phyloP scores from a whole-genome alignment of 2,888 invertebrate species.

The Glaucopsyche alexis region DNA sequence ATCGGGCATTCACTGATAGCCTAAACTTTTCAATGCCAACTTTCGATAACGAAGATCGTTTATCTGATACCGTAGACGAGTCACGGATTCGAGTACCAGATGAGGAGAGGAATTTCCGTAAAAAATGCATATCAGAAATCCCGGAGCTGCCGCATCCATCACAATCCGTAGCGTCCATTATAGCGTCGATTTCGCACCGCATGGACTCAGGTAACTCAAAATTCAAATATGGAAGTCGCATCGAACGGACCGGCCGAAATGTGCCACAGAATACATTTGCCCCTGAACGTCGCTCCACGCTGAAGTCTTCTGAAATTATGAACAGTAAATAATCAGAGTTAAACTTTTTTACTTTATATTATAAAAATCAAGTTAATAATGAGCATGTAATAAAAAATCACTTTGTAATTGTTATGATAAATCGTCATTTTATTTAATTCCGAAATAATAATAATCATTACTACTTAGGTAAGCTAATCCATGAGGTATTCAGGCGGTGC shows the following conservation, averaged over 20 bases:
- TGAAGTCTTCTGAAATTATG: constrained; percentile 39
- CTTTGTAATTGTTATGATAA: too few species aligned
- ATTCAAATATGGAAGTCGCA: constrained; percentile 51
- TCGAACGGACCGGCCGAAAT: constrained; percentile 45
- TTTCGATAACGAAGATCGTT: constrained; percentile 34
- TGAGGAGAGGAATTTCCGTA: constrained; percentile 46
- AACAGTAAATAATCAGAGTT: not conserved
- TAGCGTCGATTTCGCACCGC: constrained; percentile 50
- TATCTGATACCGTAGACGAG: constrained; percentile 36
- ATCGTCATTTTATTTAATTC: too few species aligned
- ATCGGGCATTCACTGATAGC: constrained; percentile 32
- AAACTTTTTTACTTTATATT: not conserved
- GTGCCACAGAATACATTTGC: constrained; percentile 44
- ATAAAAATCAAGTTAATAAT: not conserved
- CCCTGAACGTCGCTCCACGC: constrained; percentile 53
- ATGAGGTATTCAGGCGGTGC: too few species aligned
- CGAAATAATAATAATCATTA: too few species aligned
- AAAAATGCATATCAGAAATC: constrained; percentile 53
- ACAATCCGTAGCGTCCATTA: constrained; percentile 51
- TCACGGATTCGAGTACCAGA: constrained; percentile 37
- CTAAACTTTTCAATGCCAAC: constrained; percentile 34
- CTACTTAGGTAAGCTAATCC: too few species aligned
- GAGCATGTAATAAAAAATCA: too few species aligned
- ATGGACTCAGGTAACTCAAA: constrained; percentile 46
- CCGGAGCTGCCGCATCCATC: constrained; percentile 57